Evolutionary conservation across 2,113 vertebrate species (phyloP).

Genomic region (Lontra canadensis): DNA sequence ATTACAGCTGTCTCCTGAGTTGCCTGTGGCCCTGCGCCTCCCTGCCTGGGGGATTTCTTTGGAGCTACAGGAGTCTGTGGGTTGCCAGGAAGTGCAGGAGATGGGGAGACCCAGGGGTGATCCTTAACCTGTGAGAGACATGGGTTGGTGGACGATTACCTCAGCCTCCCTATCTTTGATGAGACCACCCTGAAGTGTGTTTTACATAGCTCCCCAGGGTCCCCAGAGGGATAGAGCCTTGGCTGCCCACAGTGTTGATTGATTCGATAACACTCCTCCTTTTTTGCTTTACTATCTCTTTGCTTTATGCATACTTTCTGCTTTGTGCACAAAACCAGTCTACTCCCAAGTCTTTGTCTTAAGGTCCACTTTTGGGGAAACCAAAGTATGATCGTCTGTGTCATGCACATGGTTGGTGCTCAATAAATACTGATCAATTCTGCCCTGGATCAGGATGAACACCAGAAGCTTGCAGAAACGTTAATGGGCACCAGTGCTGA

Average conservation of each 20-base stretch:
- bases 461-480: neutral
- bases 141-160: neutral
- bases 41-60: neutral
- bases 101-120: neutral
- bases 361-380: neutral
- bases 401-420: neutral
- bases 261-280: fast-evolving
- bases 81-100: neutral
- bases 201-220: neutral
- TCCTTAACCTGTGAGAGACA: neutral
- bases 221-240: fast-evolving
- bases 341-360: neutral
- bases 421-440: neutral
- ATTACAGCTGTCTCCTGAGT: neutral
- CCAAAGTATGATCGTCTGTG: neutral
- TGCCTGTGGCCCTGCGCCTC: neutral
- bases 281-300: neutral
- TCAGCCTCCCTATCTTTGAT: neutral
- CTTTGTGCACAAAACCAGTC: neutral
- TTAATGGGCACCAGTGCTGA: too few relatives aligned
- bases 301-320: neutral
- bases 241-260: neutral
- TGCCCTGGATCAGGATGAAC: neutral
- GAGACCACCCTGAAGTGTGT: neutral
- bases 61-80: neutral